Conservation (phyloP, 2,888 invertebrate species). For the Pseudeuparius sepicola region DNA sequence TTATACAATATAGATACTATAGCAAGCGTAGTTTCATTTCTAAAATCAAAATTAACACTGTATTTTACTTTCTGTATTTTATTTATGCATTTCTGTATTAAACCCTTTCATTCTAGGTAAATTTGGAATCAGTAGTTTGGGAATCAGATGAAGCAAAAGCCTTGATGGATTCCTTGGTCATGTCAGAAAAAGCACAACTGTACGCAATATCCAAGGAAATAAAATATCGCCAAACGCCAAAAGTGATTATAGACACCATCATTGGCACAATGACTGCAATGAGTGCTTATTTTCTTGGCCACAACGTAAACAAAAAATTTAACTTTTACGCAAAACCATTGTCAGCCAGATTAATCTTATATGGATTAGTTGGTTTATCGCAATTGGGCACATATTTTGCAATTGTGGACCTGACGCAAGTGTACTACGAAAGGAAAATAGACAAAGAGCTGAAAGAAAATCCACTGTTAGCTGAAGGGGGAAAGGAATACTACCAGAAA, state of each 20-base stretch:
- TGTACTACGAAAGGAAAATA: constrained; percentile 50
- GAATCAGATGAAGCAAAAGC: constrained; percentile 49
- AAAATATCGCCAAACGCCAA: constrained; percentile 49
- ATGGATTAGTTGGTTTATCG: constrained; percentile 48
- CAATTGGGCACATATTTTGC: constrained; percentile 51
- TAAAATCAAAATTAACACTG: no score
- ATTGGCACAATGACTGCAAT: constrained; percentile 44
- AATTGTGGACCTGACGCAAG: constrained; percentile 54
- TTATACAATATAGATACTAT: no score
- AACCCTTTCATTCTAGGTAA: constrained; percentile 47
- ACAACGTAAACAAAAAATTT: constrained; percentile 43
- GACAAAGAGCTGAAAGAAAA: constrained; percentile 54
- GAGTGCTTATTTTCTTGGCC: constrained; percentile 41
- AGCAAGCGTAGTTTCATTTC: no score
- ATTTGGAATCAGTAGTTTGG: constrained; percentile 55
- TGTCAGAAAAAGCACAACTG: constrained; percentile 70
- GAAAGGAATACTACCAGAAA: constrained; percentile 67
- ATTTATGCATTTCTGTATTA: no score
- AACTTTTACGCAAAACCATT: constrained; percentile 48
- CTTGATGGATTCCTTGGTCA: constrained; percentile 54
- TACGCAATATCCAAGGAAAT: constrained; percentile 74
- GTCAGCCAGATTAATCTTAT: constrained; percentile 41
- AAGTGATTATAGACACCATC: constrained; percentile 47
- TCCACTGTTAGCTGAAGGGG: constrained; percentile 57
- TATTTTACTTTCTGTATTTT: no score